These are phyloP conservation scores for Blastobasis adustella DNA, from an alignment of 2,888 invertebrate species.

Conservation along the genomic window DNA sequence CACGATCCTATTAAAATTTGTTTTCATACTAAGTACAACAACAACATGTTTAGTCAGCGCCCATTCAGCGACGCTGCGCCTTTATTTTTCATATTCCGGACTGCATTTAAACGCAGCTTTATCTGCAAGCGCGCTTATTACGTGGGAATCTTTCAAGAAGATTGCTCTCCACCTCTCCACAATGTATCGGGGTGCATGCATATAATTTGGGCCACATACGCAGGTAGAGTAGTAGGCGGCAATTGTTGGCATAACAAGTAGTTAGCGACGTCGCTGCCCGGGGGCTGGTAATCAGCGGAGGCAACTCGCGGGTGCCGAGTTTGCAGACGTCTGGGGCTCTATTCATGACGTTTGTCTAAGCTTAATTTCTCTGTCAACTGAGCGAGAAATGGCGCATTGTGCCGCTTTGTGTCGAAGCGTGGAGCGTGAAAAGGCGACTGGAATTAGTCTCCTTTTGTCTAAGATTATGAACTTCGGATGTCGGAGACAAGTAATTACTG, in stretches of 20 bases:
- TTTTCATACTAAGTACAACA: too few relatives aligned
- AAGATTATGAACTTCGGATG: background rate
- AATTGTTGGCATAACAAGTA: slow-evolving; percentile 28
- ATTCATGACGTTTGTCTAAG: slow-evolving; percentile 20
- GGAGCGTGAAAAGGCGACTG: slow-evolving; percentile 5
- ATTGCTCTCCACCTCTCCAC: too few relatives aligned
- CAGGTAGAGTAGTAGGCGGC: slow-evolving; percentile 9
- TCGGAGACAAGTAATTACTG: too few relatives aligned
- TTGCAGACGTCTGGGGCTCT: slow-evolving; percentile 14
- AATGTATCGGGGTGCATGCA: background rate
- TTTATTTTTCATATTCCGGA: too few relatives aligned
- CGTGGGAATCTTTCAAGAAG: too few relatives aligned
- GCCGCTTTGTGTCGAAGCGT: slow-evolving; percentile 19
- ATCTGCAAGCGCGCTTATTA: too few relatives aligned
- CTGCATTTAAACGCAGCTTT: too few relatives aligned
- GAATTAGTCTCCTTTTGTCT: background rate
- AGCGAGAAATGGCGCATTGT: slow-evolving; percentile 15
- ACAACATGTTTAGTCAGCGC: too few relatives aligned
- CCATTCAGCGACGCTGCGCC: too few relatives aligned
- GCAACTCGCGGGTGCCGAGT: slow-evolving; percentile 20
- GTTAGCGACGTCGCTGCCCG: slow-evolving; percentile 22
- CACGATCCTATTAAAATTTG: too few relatives aligned
- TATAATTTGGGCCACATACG: background rate
- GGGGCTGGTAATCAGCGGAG: slow-evolving; percentile 23
- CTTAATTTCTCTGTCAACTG: slow-evolving; percentile 30